Evolutionary conservation across 23 tunicate genomes (phyloP).

Genomic region (Pegea sp.): DNA sequence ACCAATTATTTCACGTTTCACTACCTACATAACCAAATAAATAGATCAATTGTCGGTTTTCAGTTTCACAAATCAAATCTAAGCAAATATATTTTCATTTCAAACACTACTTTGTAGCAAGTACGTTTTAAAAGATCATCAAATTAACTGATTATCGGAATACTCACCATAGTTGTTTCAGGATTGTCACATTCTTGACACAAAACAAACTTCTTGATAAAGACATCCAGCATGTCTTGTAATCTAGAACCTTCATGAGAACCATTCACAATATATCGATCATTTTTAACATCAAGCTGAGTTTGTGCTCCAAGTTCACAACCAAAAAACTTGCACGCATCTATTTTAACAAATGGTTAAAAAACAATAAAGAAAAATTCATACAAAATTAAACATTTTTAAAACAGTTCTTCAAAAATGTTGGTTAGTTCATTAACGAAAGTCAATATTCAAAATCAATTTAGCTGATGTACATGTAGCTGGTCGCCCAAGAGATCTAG

Average conservation of each 20-base stretch:
- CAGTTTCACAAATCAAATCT: not conserved
- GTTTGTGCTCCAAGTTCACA: constrained; percentile 98
- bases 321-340: constrained; percentile 95
- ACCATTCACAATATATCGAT: constrained; percentile 91
- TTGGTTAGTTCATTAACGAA: too few species aligned
- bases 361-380: too few species aligned
- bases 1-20: constrained; percentile 68
- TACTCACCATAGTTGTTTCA: constrained; percentile 74
- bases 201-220: constrained; percentile 75
- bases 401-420: not conserved
- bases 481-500: constrained; percentile 84
- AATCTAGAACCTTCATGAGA: constrained; percentile 77
- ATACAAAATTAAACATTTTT: not conserved
- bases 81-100: not conserved
- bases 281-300: constrained; percentile 80
- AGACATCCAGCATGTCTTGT: constrained; percentile 82
- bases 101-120: too few species aligned
- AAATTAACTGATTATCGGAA: not conserved
- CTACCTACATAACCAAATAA: constrained; percentile 8
- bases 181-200: constrained; percentile 97
- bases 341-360: constrained; percentile 5
- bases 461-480: constrained; percentile 73
- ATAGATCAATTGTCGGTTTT: not conserved
- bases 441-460: too few species aligned
- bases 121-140: too few species aligned